These are phyloP conservation scores for Magallana nippona DNA, from an alignment of 2,888 invertebrate genomes.

Conservation along the genomic window DNA sequence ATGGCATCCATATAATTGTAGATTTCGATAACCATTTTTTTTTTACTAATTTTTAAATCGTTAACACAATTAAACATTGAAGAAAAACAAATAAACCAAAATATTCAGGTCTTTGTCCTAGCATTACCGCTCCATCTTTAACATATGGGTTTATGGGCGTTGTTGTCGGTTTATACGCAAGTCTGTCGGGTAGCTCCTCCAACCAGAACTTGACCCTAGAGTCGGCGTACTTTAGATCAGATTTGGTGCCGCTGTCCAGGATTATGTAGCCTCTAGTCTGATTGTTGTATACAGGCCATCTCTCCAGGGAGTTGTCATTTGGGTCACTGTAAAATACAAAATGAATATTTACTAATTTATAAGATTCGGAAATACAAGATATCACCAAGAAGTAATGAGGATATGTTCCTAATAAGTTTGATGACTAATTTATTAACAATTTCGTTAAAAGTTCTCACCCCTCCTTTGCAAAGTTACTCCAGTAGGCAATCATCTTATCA, in stretches of 20 bases:
- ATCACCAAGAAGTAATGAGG: neutral
- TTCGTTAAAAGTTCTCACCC: constrained; percentile 40
- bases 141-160: neutral
- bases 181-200: neutral
- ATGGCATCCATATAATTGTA: too few species aligned
- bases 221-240: neutral
- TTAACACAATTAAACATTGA: neutral
- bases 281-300: constrained; percentile 5
- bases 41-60: neutral
- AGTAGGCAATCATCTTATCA: constrained; percentile 41
- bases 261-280: neutral
- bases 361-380: neutral
- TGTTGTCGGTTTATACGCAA: neutral
- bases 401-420: too few species aligned
- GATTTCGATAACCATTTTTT: neutral
- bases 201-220: neutral
- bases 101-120: neutral
- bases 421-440: too few species aligned
- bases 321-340: constrained; percentile 10
- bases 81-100: neutral
- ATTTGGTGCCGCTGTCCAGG: constrained; percentile 5
- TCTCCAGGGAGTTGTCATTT: constrained; percentile 10
- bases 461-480: constrained; percentile 54
- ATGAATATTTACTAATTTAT: neutral
- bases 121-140: neutral